A percentile compares a stretch with the other conserved stretches of the same genome.
Conservation (phyloP, 2,888 invertebrate species). For the Perdita meconis region DNA sequence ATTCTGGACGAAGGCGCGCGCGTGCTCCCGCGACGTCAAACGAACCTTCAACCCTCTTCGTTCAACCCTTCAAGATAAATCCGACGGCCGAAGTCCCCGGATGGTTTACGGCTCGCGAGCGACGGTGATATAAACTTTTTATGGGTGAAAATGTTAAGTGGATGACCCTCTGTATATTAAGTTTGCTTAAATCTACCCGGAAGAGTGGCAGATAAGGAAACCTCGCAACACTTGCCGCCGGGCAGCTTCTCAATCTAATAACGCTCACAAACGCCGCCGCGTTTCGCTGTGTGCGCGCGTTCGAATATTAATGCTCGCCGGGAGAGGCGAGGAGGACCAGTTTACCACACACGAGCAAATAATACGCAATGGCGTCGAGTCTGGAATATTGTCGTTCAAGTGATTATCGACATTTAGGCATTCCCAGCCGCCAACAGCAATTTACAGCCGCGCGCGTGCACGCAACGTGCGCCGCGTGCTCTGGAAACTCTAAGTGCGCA, state of each 20-base stretch:
- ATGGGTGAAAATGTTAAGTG: not conserved
- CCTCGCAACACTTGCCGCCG: conserved; percentile 39
- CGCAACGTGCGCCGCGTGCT: conserved; percentile 10
- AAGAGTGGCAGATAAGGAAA: conserved; percentile 55
- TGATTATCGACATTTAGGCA: conserved; percentile 73
- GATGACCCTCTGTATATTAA: not conserved
- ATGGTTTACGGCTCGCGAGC: no score
- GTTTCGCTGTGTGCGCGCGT: conserved; percentile 31
- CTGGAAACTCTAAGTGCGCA: conserved; percentile 43
- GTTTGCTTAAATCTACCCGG: conserved; percentile 19
- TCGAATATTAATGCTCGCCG: conserved; percentile 61
- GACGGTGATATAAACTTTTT: not conserved
- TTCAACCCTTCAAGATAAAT: no score
- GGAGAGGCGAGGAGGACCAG: conserved; percentile 2
- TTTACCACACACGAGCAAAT: conserved; percentile 43
- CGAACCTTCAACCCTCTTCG: no score
- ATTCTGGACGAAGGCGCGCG: not conserved
- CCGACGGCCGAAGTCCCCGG: not conserved
- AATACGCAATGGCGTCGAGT: conserved; percentile 38
- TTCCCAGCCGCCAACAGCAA: conserved; percentile 63
- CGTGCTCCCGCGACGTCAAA: not conserved
- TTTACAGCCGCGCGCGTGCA: conserved; percentile 55
- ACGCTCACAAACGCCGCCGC: conserved; percentile 56
- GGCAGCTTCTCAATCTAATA: conserved; percentile 60
- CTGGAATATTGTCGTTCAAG: conserved; percentile 61